Conservation (phyloP, 2,113 vertebrate species). For the Cinclus cinclus region DNA sequence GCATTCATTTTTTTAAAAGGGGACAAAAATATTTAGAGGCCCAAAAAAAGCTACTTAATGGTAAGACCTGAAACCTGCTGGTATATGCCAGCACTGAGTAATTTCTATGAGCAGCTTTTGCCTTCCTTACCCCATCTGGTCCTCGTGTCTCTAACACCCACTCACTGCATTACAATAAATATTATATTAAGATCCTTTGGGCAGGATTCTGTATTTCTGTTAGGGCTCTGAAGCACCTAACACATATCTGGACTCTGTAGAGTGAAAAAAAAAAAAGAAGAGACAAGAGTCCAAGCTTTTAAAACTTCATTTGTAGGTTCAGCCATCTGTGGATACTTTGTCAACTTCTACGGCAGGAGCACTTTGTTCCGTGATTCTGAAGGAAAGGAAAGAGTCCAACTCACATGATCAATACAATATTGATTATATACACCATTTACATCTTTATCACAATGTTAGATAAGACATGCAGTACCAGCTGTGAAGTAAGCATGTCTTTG, state of each 20-base stretch:
- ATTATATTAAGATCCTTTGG: not conserved
- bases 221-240: not conserved
- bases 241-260: not conserved
- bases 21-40: not conserved
- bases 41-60: not conserved
- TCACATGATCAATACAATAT: accelerated
- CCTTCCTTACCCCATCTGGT: not conserved
- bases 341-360: not conserved
- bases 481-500: not conserved
- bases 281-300: not conserved
- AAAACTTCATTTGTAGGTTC: not conserved
- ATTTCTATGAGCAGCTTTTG: not conserved
- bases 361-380: not conserved
- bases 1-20: accelerated
- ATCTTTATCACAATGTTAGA: not conserved
- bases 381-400: not conserved
- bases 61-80: not conserved
- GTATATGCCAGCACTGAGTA: not conserved
- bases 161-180: not conserved
- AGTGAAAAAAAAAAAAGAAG: too few relatives aligned
- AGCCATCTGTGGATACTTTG: not conserved
- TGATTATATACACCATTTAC: not conserved
- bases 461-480: not conserved
- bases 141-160: not conserved
- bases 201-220: not conserved